A percentile compares a stretch with the other conserved stretches of the same genome.
Conservation (phyloP, 2,797 vertebrate species). For the Gymnocypris eckloni region DNA sequence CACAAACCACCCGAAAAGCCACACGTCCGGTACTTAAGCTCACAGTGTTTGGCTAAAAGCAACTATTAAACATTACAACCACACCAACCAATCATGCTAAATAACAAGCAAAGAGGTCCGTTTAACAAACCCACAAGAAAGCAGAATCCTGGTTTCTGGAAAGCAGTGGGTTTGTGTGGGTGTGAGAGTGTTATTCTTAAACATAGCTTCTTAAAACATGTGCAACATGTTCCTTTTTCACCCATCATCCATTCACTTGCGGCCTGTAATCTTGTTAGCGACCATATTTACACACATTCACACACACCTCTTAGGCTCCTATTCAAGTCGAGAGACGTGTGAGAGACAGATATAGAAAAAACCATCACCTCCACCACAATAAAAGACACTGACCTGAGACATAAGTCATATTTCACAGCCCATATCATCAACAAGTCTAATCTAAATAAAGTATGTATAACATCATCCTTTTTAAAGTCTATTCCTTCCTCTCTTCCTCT, state of each 20-base stretch:
- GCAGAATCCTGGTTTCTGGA: constrained; percentile 26
- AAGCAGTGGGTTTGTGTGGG: constrained; percentile 31
- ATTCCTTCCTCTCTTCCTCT: constrained; percentile 70
- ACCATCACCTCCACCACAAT: constrained; percentile 57
- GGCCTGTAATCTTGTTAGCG: constrained; percentile 39
- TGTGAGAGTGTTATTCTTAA: constrained; percentile 30
- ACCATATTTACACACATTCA: constrained; percentile 39
- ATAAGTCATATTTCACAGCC: constrained; percentile 68
- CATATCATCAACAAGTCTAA: constrained; percentile 69
- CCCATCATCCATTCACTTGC: constrained; percentile 27
- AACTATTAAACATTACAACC: neutral
- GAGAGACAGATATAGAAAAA: neutral
- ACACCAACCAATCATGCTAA: neutral
- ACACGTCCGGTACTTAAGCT: neutral
- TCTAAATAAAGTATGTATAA: constrained; percentile 72
- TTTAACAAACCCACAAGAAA: constrained; percentile 34
- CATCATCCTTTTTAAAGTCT: constrained; percentile 72
- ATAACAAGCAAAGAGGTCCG: neutral
- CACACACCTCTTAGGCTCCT: constrained; percentile 44
- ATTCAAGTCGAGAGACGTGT: neutral
- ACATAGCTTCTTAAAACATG: constrained; percentile 27
- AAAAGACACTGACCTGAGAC: constrained; percentile 68
- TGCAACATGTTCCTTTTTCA: constrained; percentile 30
- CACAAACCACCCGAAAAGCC: neutral
- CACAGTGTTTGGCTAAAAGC: neutral